Percentiles rank a stretch among this genome's conserved stretches.
phyloP scores from a whole-genome alignment of 2,113 vertebrate species.

The Edolisoma coerulescens region DNA sequence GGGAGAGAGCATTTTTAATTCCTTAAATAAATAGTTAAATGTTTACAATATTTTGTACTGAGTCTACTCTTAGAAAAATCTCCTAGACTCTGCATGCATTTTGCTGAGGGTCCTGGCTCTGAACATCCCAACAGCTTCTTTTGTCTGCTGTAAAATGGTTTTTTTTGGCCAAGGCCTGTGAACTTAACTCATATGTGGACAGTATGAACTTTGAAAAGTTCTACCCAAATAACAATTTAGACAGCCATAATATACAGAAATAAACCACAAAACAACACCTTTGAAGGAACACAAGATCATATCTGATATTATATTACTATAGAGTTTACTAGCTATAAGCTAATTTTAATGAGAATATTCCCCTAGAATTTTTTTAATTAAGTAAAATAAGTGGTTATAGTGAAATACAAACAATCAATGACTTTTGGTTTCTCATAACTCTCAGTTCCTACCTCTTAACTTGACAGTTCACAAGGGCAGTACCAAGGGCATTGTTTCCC shows the following conservation, averaged over 20 bases:
- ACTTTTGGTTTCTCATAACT: not conserved
- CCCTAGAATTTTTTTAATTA: not conserved
- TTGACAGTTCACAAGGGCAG: accelerated
- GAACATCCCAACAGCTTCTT: not conserved
- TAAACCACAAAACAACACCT: not conserved
- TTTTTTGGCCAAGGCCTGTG: not conserved
- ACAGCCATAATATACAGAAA: not conserved
- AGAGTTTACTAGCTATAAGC: not conserved
- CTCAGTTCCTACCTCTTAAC: not conserved
- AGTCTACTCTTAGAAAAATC: not conserved
- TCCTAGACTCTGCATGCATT: accelerated
- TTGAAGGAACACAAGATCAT: not conserved
- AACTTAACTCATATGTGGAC: accelerated
- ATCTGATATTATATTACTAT: not conserved
- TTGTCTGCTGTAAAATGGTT: not conserved
- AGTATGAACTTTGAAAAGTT: not conserved
- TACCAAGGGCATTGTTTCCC: not conserved
- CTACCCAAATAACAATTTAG: not conserved
- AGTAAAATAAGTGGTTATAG: not conserved
- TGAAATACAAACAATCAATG: not conserved
- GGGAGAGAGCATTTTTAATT: not conserved
- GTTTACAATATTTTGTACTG: not conserved
- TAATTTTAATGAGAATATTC: not conserved
- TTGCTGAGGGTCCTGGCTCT: not conserved
- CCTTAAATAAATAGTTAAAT: not conserved